Evolutionary conservation across 2,797 vertebrate species (phyloP).

Genomic region (Melanogrammus aeglefinus): DNA sequence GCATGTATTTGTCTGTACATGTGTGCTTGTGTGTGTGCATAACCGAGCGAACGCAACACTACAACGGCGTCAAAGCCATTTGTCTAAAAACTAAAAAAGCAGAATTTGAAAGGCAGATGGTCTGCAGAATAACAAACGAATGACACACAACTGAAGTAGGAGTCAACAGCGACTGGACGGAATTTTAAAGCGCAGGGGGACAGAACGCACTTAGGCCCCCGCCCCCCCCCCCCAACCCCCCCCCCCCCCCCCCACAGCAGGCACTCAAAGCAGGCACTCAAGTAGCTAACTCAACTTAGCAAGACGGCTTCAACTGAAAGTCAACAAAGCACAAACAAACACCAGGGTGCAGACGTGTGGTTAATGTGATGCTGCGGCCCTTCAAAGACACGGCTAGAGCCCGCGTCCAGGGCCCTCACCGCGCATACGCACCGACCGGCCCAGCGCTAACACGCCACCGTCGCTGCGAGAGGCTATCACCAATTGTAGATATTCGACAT

Average conservation of each 20-base stretch:
- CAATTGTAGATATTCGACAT: no score
- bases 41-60: no score
- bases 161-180: constrained; percentile 47
- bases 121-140: constrained; percentile 39
- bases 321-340: constrained; percentile 42
- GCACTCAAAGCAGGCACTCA: constrained; percentile 55
- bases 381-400: constrained; percentile 37
- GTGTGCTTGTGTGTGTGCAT: neutral
- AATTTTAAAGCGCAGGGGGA: no score
- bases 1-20: neutral
- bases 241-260: constrained; percentile 43
- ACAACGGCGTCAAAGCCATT: no score
- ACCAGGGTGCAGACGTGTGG: constrained; percentile 30
- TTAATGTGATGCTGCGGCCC: constrained; percentile 23
- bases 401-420: neutral
- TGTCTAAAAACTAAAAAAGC: no score
- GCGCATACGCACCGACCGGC: no score
- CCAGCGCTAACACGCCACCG: no score
- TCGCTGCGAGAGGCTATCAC: no score
- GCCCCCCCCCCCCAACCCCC: constrained; percentile 33
- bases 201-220: constrained; percentile 21
- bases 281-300: constrained; percentile 62
- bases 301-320: constrained; percentile 51
- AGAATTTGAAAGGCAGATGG: constrained; percentile 12
- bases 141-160: constrained; percentile 14